Base-by-base conservation (phyloP, 2,113 vertebrate species). In the Oreotragus oreotragus region DNA sequence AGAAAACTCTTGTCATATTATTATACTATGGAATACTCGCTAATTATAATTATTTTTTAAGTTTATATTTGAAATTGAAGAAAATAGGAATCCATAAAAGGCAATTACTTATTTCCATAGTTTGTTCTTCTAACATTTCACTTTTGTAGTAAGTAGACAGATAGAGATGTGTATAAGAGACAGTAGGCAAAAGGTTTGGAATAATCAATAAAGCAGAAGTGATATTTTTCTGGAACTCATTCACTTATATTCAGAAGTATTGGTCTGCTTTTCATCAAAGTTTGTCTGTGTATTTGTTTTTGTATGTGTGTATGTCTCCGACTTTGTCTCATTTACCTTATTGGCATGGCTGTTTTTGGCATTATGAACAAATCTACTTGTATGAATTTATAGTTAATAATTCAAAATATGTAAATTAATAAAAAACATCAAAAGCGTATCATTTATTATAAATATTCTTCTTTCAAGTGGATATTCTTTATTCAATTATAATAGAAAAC, bases 351-450 rank as follows among this genome's bases (percentile, higher is more conserved):
- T 89, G 7, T 77, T 83, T 94, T 84, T 33, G 15, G 3, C 60
- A 81, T 66, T 93, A 80, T 84, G 87, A 86, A 87, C 16, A 93
- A 87, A 84, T 55, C 10, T 85, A 36, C 30, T 30, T 55, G 1
- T 76, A 84, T 94, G 9, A 93, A 47, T 91, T 89, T 85, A 84
- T 14, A 88, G 21, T 88, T 96, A 87, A 81, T 91, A 88, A 92
- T 47, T 86, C 7, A 58, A 90, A 62, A 60, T 49, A 60, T 58
- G 1, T 19, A 7, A 85, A 77, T 3, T 55, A 91, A 55, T 77
- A 62, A 90, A 97, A n/a, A 95, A 83, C 1, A 43, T 81, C 81
- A 88, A 96, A 96, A 88, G 53, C 58, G 27, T 16, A 53, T 70
- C 36, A 49, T n/a, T 94, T 88, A 2, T 43, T 77, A 79, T 81